Percentiles rank a stretch among this genome's conserved stretches.
Evolutionary conservation across 1,140 invertebrate genomes (phyloP).

Genomic region (Schlechtendalia chinensis): DNA sequence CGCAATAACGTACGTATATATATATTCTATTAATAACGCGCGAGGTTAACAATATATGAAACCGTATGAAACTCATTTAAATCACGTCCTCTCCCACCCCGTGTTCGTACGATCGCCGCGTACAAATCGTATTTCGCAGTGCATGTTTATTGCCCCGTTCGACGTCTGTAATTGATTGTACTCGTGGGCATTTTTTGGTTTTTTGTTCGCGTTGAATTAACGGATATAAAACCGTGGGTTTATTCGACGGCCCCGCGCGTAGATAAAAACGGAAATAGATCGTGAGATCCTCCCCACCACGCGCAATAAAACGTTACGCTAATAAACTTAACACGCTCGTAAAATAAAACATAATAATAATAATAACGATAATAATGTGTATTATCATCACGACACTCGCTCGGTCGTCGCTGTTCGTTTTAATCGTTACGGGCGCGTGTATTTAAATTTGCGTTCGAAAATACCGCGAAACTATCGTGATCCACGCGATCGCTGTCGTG

Average conservation of each 20-base stretch:
- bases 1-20: no score
- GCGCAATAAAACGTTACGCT: neutral
- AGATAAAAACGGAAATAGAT: neutral
- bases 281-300: neutral
- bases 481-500: no score
- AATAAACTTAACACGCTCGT: neutral
- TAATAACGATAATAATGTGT: neutral
- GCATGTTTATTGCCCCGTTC: neutral
- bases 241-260: neutral
- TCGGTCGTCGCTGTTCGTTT: no score
- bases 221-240: neutral
- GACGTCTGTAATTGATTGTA: neutral
- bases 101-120: neutral
- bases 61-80: neutral
- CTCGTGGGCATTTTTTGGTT: no score
- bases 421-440: neutral
- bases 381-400: no score
- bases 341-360: neutral
- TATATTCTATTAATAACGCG: no score
- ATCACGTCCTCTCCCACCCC: neutral
- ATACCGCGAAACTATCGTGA: no score
- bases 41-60: neutral
- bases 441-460: no score
- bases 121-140: neutral
- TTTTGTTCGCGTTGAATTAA: slow-evolving; percentile 12